Evolutionary conservation across 1,140 invertebrate genomes (phyloP), one percentile per base, ranked within the genome.

Genomic region (Camponotus floridanus): DNA sequence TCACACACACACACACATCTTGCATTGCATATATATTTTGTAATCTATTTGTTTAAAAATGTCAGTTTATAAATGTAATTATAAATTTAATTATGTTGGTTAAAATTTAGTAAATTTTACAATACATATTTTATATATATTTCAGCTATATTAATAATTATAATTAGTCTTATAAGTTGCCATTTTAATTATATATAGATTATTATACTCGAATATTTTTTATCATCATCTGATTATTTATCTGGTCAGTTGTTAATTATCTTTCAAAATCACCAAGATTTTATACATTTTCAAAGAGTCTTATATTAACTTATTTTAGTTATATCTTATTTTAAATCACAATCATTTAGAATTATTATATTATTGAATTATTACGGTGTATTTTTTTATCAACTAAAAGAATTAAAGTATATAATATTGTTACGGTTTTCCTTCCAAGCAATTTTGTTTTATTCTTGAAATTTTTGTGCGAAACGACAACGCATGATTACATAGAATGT

Each of bases 401-500:
- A 80, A 68, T 42, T 31, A n/a, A n/a, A n/a, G 2, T 42, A 15
- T n/a, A 36, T 42, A 57, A 13, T 33, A 15, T 64, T 26, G 5
- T 59, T 71, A 55, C 18, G 1, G 0, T 31, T 45, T 83, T 61
- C 5, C 1, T 4, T 36, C 15, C 9, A 59, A 80, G 13, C 13
- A 36, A 39, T 48, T 45, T 74, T 15, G 57, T 0, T 48, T 74
- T 83, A 74, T 73, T 61, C 33, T 59, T 81, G 26, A 21, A 81
- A 61, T 5, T 21, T 81, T 74, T 13, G 55, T 83, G 26, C n/a
- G 13, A 7, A 9, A 39, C 18, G 15, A 13, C 42, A 7, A 65
- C 8, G 36, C 78, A 59, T 42, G 57, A 81, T 39, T 83, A 55
- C 55, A 33, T 55, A 42, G 68, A 83, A 83, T 73, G 1, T n/a